Base-by-base conservation (phyloP, 2,113 vertebrate species). In the Malurus melanocephalus region DNA sequence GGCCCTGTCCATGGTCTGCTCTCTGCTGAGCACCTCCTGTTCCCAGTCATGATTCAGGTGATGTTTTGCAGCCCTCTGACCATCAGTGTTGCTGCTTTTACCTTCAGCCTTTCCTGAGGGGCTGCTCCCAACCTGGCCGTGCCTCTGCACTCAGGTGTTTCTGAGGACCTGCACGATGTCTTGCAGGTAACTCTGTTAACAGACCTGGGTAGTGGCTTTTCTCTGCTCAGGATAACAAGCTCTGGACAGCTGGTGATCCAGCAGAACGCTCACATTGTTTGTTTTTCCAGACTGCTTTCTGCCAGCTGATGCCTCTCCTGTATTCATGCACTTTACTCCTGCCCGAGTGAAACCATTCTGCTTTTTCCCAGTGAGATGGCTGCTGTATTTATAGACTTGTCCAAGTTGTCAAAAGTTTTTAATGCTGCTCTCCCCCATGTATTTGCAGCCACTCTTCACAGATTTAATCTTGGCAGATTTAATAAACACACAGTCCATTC, bases 391-490 rank as follows among this genome's bases (percentile, higher is more conserved):
- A 94, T 76, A 92, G 89, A 65, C 84, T 79, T 92, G 84, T 95
- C 92, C 59, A 85, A 92, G 86, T 84, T 94, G 88, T 94, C 87
- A 65, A 27, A 95, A 95, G 78, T 94, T 93, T 88, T 80, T 88
- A 79, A 79, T 92, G 8, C 74, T 75, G 59, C 74, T 81, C 6
- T 94, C 71, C 84, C 74, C 85, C 56, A 43, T 76, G 81, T 76
- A 72, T 92, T 85, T 92, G 74, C 68, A 90, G 92, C 38, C 9
- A 5, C 80, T 95, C 80, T 73, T 81, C 3, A 3, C 81, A 88
- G 91, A 92, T 95, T 82, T 88, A 92, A 87, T 94, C 87, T 94
- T 93, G 92, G 89, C 92, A 95, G 87, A 65, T 95, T 93, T 95
- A 94, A 95, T 94, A 95, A 95, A 90, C 60, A 69, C 85, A 43